Evolutionary conservation across 2,797 vertebrate genomes (phyloP), one percentile per base, ranked within the genome.

Genomic region (Halcyon badia): DNA sequence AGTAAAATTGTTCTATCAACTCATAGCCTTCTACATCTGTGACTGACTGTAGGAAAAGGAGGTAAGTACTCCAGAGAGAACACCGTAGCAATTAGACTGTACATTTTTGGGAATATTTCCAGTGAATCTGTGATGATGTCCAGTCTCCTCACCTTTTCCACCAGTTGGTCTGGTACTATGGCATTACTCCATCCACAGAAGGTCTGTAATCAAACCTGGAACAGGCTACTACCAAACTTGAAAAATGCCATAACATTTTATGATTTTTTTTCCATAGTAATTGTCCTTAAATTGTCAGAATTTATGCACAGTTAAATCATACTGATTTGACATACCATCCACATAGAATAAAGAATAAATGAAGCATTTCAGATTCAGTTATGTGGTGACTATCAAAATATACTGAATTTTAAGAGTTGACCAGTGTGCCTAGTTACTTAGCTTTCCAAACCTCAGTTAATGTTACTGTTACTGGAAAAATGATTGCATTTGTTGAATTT

Each of bases 331-430:
- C 91, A 91, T 80, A 87, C 54, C 39, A 58, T 72, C 51, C 60
- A 44, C 4, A 1, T 25, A 86, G 66, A 79, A 81, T 76, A 61
- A 90, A 81, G 76, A 91, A 91, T 81, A 86, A 94, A 92, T 61
- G 69, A 92, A 95, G 86, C 22, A 84, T 89, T 95, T 96, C 70
- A 46, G 30, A 73, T 93, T 97, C 73, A 88, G 5, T 94, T 93
- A 95, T 57, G 19, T 68, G 49, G 14, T 83, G 49, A 83, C 75
- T 93, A 73, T 95, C 56, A 86, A 86, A 92, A 83, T 92, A 80
- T 31, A 81, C 68, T 65, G 41, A 90, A 76, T 96, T 95, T 93
- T 94, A 87, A 70, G 90, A 71, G 52, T 4, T 89, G 71, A 90
- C 93, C 85, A 78, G 21, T 71, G 8, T 92, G 68, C 46, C 73